Conservation (phyloP, 2,113 vertebrate species). For the Murina feae region DNA sequence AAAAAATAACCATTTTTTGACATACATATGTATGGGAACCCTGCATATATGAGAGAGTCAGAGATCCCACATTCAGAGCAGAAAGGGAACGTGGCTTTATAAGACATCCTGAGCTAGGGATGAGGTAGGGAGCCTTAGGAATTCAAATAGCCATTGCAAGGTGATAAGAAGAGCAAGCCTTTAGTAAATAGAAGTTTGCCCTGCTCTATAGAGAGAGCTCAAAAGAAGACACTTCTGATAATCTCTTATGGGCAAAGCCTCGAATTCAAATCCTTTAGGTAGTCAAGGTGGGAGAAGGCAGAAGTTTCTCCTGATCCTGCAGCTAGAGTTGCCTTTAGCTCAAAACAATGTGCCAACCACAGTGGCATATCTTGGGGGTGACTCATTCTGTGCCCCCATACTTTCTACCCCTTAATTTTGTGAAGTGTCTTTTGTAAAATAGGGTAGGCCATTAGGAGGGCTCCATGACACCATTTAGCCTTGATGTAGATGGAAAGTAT, state of each 20-base stretch:
- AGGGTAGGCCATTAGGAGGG: background rate
- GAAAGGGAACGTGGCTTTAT: background rate
- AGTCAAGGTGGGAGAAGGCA: background rate
- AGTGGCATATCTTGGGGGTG: background rate
- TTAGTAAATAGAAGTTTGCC: background rate
- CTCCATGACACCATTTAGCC: background rate
- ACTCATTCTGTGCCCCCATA: background rate
- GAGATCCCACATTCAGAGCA: background rate
- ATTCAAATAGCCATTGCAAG: background rate
- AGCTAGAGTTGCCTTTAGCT: background rate
- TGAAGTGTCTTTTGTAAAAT: background rate
- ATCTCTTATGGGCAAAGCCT: background rate
- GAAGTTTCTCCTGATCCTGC: background rate
- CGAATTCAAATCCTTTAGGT: background rate
- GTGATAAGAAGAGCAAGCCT: background rate
- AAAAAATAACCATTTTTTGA: background rate
- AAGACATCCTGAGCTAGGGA: background rate
- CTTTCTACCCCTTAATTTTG: background rate
- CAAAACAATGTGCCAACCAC: background rate
- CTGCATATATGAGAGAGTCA: background rate
- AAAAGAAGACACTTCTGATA: background rate
- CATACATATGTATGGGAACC: background rate
- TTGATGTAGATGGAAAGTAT: background rate
- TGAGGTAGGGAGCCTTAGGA: background rate
- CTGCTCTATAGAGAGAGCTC: background rate